A percentile compares a stretch with the other conserved stretches of the same genome.
Evolutionary conservation across 2,113 vertebrate species (phyloP).

Genomic region (Mungos mungo): DNA sequence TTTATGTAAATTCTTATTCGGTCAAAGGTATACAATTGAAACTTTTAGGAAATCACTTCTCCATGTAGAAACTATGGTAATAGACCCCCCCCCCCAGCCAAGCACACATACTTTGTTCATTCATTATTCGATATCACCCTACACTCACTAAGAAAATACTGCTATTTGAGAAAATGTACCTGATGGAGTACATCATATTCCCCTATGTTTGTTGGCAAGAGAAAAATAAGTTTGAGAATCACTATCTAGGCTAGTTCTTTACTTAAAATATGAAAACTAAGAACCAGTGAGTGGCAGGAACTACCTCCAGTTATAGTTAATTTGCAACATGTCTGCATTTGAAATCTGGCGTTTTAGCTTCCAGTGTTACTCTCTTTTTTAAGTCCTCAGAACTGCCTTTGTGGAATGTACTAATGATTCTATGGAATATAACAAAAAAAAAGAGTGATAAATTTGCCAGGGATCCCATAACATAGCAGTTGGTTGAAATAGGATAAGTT

Average conservation of each 20-base stretch:
- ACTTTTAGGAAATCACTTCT: constrained; percentile 3
- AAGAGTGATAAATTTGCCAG: background rate
- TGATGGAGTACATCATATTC: background rate
- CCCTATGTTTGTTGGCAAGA: background rate
- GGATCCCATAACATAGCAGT: background rate
- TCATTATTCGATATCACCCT: background rate
- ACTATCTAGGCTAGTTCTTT: background rate
- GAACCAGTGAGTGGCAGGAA: background rate
- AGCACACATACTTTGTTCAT: background rate
- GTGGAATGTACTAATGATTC: background rate
- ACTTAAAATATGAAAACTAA: background rate
- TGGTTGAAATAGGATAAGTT: background rate
- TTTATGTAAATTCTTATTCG: constrained; percentile 39
- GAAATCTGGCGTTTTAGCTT: background rate
- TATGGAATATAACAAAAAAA: background rate
- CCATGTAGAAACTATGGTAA: background rate
- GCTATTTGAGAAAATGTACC: background rate
- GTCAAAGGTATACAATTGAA: background rate
- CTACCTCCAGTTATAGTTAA: background rate
- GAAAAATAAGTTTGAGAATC: background rate
- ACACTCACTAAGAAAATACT: background rate
- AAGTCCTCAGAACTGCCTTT: constrained; percentile 17
- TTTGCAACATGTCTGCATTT: background rate
- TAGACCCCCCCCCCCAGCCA: background rate
- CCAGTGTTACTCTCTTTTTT: background rate